These are phyloP conservation scores for Crepidodera aurea DNA, from an alignment of 2,888 invertebrate species.

Conservation along the genomic window DNA sequence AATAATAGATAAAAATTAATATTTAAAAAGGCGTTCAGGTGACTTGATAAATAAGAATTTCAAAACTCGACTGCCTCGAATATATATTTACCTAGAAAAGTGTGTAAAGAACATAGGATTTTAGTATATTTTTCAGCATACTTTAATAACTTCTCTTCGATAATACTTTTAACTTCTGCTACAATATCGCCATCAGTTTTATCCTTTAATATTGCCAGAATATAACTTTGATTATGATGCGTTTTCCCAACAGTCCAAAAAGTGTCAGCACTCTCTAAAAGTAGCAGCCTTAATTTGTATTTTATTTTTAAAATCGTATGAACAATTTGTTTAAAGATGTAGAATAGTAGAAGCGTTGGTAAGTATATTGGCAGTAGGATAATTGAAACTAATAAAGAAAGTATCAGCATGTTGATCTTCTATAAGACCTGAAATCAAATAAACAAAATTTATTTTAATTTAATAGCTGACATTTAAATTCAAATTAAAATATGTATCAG, in stretches of 20 bases:
- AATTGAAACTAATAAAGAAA: conserved; percentile 7
- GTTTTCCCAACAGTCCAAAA: conserved; percentile 8
- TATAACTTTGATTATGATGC: not conserved
- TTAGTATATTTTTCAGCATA: not conserved
- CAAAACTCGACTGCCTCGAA: not conserved
- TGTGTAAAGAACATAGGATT: conserved; percentile 1
- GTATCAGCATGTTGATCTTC: not conserved
- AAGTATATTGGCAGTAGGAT: conserved; percentile 10
- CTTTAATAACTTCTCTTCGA: conserved; percentile 9
- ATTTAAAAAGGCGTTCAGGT: too few relatives aligned
- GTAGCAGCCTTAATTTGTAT: not conserved
- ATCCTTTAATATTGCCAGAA: not conserved
- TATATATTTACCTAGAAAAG: conserved; percentile 1
- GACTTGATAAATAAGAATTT: not conserved
- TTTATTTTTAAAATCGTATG: not conserved
- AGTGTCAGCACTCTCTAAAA: conserved; percentile 5
- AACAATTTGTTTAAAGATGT: not conserved
- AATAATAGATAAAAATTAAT: too few relatives aligned
- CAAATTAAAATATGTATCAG: not conserved
- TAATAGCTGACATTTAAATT: too few relatives aligned
- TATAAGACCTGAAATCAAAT: not conserved
- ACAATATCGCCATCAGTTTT: not conserved
- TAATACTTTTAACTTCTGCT: not conserved
- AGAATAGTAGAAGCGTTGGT: not conserved
- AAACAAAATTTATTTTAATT: not conserved